These are phyloP conservation scores for Falcaria lacertinaria DNA, from an alignment of 2,888 invertebrate species.

Conservation along the genomic window DNA sequence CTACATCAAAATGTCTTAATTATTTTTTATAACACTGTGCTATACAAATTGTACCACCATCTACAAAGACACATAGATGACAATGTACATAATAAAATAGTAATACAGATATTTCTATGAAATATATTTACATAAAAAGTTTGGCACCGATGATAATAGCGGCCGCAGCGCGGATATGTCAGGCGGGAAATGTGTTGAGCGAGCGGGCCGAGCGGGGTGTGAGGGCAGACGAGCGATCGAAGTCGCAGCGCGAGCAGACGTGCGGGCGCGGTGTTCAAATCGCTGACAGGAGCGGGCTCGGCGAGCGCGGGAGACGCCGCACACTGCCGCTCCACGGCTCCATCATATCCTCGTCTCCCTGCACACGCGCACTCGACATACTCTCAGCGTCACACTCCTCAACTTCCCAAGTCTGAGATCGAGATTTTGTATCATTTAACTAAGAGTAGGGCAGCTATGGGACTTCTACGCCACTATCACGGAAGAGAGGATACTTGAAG, in stretches of 20 bases:
- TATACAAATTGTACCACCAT: slow-evolving; percentile 1
- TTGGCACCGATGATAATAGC: slow-evolving; percentile 29
- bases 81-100: slow-evolving; percentile 5
- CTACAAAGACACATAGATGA: slow-evolving; percentile 2
- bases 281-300: slow-evolving; percentile 69
- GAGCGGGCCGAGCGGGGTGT: slow-evolving; percentile 7
- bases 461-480: slow-evolving; percentile 37
- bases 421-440: slow-evolving; percentile 71
- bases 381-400: slow-evolving; percentile 77
- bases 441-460: slow-evolving; percentile 52
- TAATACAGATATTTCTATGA: slow-evolving; percentile 10
- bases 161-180: slow-evolving; percentile 44
- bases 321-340: slow-evolving; percentile 74
- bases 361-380: slow-evolving; percentile 79
- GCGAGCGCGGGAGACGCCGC: slow-evolving; percentile 62
- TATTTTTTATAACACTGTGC: not conserved
- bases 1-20: not conserved
- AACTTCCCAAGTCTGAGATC: slow-evolving; percentile 78
- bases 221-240: slow-evolving; percentile 18
- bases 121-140: slow-evolving; percentile 28
- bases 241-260: slow-evolving; percentile 3
- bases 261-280: slow-evolving; percentile 40
- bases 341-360: slow-evolving; percentile 83
- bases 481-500: slow-evolving; percentile 25
- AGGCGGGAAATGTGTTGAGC: slow-evolving; percentile 14